Evolutionary conservation across 2,113 vertebrate species (phyloP).

Genomic region (Ammodytes dubius): DNA sequence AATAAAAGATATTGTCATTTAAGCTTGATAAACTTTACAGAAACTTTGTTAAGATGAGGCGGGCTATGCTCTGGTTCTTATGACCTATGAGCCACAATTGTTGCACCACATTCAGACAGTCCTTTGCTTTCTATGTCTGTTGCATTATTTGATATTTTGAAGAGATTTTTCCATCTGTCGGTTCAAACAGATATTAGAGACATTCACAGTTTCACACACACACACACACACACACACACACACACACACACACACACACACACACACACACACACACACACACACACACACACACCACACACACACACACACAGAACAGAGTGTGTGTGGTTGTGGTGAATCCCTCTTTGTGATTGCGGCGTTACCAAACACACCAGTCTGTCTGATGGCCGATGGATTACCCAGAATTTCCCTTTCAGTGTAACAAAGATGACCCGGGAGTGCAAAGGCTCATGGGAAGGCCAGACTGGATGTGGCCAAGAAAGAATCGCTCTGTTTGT

Average conservation of each 20-base stretch:
- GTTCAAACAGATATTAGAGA: not conserved
- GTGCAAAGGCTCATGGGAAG: slow-evolving; percentile 61
- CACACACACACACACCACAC: not conserved
- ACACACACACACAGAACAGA: not conserved
- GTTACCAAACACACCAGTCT: slow-evolving; percentile 20
- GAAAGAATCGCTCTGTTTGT: slow-evolving; percentile 56
- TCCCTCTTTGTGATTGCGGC: slow-evolving; percentile 37
- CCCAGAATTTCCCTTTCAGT: slow-evolving; percentile 45
- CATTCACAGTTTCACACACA: not conserved
- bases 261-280: too few relatives aligned
- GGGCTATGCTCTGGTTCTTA: too few relatives aligned
- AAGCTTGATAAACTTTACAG: too few relatives aligned
- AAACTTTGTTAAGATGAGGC: too few relatives aligned
- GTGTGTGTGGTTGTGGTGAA: slow-evolving; percentile 33
- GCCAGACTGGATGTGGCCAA: slow-evolving; percentile 54
- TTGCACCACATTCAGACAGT: too few relatives aligned
- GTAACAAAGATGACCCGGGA: slow-evolving; percentile 59
- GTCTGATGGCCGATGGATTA: slow-evolving; percentile 28
- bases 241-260: too few relatives aligned
- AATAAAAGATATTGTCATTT: too few relatives aligned
- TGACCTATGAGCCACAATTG: too few relatives aligned
- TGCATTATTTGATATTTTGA: slow-evolving; percentile 14
- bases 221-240: too few relatives aligned
- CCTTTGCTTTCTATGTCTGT: not conserved
- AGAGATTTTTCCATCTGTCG: too few relatives aligned